Base-by-base conservation (phyloP, 2,797 vertebrate genomes). In the Siniperca scherzeri region DNA sequence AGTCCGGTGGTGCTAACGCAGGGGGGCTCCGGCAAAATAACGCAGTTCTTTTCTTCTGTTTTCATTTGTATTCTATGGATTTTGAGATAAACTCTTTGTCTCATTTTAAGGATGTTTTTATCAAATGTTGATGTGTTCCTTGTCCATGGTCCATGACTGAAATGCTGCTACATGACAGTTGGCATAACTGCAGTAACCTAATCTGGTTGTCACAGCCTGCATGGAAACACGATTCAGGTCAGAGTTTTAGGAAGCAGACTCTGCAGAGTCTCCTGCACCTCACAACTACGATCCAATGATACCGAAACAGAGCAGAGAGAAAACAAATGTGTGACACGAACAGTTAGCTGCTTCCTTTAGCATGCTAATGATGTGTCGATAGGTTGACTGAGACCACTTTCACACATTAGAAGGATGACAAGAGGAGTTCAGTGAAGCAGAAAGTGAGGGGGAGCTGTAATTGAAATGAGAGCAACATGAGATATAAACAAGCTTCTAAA, bases 311-410 rank as follows among this genome's bases (percentile, higher is more conserved):
- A 73, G 50, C 59, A 36, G 48, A 44, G 38, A 38, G 61, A 69
- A 70, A 9, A 42, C 22, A 4, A 50, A 70, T 2, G 62, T 64
- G 55, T 68, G 70, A 75, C 25, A 25, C 27, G 36, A 36, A 77
- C 56, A 16, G 42, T 9, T 22, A 21, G 68, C 40, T 3, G 21
- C 69, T 74, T 40, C 53, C 73, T 86, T 75, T 70, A n/a, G 30
- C 67, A 38, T 85, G 87, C 40, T 85, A 83, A 83, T 52, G 80
- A 64, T 1, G 77, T 40, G 68, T 70, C 5, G 7, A 68, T 36
- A 1, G 62, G 16, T 53, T 40, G 5, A 68, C 25, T 11, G n/a
- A 21, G 46, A 68, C 10, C 12, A 38, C 52, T 53, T 82, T 80
- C 76, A 86, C 77, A 70, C 74, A 9, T 77, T 3, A 22, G 53